Base-by-base conservation (phyloP, 2,113 vertebrate genomes). In the Actinemys pallida region DNA sequence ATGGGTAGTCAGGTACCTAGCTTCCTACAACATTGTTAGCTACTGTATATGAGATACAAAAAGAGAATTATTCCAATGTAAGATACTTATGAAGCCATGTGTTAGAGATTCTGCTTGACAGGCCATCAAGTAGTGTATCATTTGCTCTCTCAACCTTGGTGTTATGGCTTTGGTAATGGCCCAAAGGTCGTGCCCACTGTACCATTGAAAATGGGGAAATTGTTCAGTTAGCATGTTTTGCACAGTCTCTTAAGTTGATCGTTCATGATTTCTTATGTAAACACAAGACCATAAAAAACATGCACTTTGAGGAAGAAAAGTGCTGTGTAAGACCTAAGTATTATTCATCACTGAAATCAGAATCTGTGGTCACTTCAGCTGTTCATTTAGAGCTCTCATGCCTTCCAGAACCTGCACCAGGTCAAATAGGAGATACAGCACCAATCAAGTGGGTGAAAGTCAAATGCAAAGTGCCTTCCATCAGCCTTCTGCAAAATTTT, bases 381-480 rank as follows among this genome's bases (percentile, higher is more conserved):
- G 16, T 80, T 87, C 54, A 29, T 92, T 83, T 92, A 92, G 84
- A 87, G 90, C 65, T 87, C 90, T 95, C 86, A n/a, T 35, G 54
- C 81, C 81, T 92, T 92, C 86, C 81, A 83, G 49, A 79, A 88
- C 47, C 76, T 84, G 86, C 10, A 91, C 83, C 59, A 91, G 83
- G 80, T 75, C 78, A 92, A 49, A 88, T 39, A 72, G 87, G 45
- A 82, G 54, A 83, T 92, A 92, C 49, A 88, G 86, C 76, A 87
- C 52, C 52, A 76, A 69, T 84, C 31, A 88, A 83, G 86, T 49
- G 59, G 13, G 59, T 12, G 59, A 62, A 62, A 62, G 59, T 62
- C 59, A 78, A 78, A 78, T 45, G 45, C 75, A 80, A 93, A 93
- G 83, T 92, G 59, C 72, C 47, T 81, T 79, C 91, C 91, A 88